Conservation (phyloP, 2,113 vertebrate species). For the Astur gentilis region DNA sequence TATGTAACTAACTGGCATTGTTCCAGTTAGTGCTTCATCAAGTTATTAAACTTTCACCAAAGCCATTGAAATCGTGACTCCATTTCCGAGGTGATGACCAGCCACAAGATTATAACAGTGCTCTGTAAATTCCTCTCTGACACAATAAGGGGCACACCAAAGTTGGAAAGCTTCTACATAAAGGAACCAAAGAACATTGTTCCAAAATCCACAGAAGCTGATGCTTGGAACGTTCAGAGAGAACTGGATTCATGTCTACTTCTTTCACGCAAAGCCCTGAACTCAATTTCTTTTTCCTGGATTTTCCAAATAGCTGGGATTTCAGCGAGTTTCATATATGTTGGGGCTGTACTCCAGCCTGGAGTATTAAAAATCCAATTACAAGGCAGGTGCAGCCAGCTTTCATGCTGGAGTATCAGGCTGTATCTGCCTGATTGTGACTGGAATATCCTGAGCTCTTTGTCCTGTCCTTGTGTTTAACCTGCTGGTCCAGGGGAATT, state of each 20-base stretch:
- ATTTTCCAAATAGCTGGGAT: background rate
- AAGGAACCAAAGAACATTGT: background rate
- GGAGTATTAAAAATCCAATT: background rate
- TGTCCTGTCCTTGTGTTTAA: background rate
- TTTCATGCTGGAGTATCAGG: background rate
- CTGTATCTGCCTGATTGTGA: background rate
- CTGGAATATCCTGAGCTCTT: background rate
- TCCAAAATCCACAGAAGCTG: background rate
- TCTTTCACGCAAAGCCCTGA: background rate
- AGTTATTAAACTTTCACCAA: background rate
- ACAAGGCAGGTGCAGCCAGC: background rate
- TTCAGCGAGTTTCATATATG: fast-evolving
- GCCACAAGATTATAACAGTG: background rate
- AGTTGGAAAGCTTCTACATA: background rate
- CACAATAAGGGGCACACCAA: background rate
- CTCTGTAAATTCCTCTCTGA: background rate
- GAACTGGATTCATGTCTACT: background rate
- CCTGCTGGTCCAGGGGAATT: background rate
- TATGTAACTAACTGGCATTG: background rate
- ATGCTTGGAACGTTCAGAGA: background rate
- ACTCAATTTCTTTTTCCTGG: background rate
- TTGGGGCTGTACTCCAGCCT: background rate
- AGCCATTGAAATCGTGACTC: background rate
- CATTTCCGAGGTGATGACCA: background rate
- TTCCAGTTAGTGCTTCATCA: background rate